Evolutionary conservation across 2,888 invertebrate genomes (phyloP).

Genomic region (Apodemia duryi): DNA sequence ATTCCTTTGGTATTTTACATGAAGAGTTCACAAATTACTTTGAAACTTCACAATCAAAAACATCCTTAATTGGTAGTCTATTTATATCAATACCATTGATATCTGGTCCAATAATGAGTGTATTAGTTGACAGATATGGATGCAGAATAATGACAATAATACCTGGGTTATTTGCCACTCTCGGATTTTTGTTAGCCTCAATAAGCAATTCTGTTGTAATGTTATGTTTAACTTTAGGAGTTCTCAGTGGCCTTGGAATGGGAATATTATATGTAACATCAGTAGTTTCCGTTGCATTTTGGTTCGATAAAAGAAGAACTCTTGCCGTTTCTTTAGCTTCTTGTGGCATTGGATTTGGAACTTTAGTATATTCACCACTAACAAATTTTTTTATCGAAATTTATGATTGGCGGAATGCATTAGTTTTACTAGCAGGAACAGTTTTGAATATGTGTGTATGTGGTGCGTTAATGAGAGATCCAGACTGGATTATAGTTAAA

Average conservation of each 20-base stretch:
- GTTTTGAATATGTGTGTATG: constrained; percentile 92
- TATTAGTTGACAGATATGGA: constrained; percentile 90
- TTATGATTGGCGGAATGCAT: constrained; percentile 90
- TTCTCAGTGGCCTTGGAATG: constrained; percentile 89
- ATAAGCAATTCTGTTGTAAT: constrained; percentile 84
- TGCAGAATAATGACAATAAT: constrained; percentile 86
- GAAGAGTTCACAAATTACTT: constrained; percentile 89
- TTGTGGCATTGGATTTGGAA: constrained; percentile 93
- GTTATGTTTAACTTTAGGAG: constrained; percentile 90
- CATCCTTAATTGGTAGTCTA: constrained; percentile 92
- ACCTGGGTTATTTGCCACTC: constrained; percentile 84
- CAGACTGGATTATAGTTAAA: constrained; percentile 87
- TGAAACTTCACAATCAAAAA: constrained; percentile 87
- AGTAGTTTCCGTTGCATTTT: constrained; percentile 94
- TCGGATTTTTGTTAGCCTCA: constrained; percentile 87
- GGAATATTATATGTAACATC: constrained; percentile 92
- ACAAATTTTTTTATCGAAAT: constrained; percentile 85
- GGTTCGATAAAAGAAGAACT: constrained; percentile 92
- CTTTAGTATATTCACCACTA: constrained; percentile 91
- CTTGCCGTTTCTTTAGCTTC: constrained; percentile 92
- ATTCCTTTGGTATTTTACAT: constrained; percentile 94
- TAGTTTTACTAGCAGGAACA: constrained; percentile 87
- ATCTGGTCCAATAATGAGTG: constrained; percentile 90
- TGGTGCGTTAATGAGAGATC: constrained; percentile 91
- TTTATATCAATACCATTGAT: constrained; percentile 93